phyloP scores from a whole-genome alignment of 2,797 vertebrate genomes.

The Acanthiza pusilla region DNA sequence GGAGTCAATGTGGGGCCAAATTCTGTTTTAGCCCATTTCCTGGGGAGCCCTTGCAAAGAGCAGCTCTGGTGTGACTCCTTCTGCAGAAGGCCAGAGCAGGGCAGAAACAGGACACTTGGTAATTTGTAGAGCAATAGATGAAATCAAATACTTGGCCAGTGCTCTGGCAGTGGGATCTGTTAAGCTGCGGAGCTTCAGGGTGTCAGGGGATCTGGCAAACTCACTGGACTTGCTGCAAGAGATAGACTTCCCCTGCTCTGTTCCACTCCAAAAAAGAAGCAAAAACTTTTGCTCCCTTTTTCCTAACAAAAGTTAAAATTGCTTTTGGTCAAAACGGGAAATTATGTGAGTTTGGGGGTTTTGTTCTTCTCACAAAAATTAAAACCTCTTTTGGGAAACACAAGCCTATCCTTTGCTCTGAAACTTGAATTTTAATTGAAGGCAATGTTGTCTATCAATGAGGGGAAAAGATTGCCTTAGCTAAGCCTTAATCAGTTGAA shows the following conservation, averaged over 20 bases:
- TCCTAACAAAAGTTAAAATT: not conserved
- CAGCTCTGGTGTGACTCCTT: not conserved
- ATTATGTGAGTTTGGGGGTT: not conserved
- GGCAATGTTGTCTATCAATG: not conserved
- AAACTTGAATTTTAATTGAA: not conserved
- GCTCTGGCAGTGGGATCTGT: not conserved
- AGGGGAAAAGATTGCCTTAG: not conserved
- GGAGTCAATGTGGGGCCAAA: not conserved
- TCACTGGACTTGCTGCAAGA: not conserved
- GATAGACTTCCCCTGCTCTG: not conserved
- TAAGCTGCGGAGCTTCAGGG: not conserved
- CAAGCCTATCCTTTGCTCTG: not conserved
- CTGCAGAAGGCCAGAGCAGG: conserved; percentile 3
- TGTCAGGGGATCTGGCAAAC: not conserved
- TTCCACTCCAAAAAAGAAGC: not conserved
- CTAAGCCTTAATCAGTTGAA: not conserved
- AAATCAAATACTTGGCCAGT: not conserved
- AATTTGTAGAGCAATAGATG: not conserved
- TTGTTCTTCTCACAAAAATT: not conserved
- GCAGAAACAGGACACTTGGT: not conserved
- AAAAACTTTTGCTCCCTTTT: not conserved
- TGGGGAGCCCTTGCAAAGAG: not conserved
- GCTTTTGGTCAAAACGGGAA: not conserved
- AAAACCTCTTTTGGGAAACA: not conserved
- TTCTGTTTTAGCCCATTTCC: not conserved